Conservation (phyloP, 2,797 vertebrate genomes). For the Spheniscus humboldti region DNA sequence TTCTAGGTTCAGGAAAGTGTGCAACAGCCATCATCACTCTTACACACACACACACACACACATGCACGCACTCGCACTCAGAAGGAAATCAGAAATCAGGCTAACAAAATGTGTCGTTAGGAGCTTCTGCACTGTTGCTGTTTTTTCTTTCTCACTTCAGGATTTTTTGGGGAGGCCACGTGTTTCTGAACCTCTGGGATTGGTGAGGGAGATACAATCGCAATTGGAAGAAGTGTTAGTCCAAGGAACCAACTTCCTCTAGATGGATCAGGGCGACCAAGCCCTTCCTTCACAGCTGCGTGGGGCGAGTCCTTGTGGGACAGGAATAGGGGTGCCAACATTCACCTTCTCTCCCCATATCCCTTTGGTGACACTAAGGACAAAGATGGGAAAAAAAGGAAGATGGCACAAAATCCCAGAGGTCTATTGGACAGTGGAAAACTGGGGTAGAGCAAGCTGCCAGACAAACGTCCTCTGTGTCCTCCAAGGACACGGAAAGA, state of each 20-base stretch:
- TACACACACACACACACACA: neutral
- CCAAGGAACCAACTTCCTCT: neutral
- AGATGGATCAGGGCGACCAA: neutral
- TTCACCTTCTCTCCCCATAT: neutral
- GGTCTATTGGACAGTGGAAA: neutral
- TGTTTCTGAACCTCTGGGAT: neutral
- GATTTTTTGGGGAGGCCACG: neutral
- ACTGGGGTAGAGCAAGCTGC: neutral
- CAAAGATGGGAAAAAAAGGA: neutral
- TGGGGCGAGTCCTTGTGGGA: neutral
- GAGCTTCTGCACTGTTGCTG: neutral
- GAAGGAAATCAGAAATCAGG: neutral
- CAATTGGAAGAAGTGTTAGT: neutral
- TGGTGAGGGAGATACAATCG: fast-evolving
- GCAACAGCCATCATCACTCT: neutral
- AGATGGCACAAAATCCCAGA: neutral
- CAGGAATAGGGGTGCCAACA: neutral
- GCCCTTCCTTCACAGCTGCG: neutral
- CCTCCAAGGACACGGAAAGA: neutral
- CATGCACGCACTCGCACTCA: neutral
- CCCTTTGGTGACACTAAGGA: neutral
- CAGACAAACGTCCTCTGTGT: neutral
- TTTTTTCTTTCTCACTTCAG: neutral
- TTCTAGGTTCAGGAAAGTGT: neutral
- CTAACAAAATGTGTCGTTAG: neutral